phyloP scores from a whole-genome alignment of 92 coral and sea anemone species.

The Epizoanthus scotinus region DNA sequence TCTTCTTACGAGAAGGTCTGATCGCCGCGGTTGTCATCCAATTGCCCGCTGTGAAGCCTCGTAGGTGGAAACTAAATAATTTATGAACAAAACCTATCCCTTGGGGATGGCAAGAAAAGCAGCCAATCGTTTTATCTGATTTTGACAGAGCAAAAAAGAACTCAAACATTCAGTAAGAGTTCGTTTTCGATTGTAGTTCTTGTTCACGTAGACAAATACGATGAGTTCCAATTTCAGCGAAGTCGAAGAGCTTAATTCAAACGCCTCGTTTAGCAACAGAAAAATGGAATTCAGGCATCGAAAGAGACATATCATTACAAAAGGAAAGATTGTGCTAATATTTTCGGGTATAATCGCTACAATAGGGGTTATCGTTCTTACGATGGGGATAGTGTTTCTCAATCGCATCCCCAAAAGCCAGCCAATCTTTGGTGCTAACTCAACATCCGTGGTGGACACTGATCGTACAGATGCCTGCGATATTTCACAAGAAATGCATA shows the following conservation, averaged over 20 bases:
- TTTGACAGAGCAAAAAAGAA: conserved; percentile 1
- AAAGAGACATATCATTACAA: conserved; percentile 1
- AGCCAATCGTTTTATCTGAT: conserved; percentile 32
- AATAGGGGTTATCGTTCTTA: conserved; percentile 13
- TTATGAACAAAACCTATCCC: conserved; percentile 1
- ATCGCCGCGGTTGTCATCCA: conserved; percentile 17
- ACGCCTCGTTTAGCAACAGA: conserved; percentile 17
- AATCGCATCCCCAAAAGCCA: not conserved
- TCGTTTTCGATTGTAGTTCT: not conserved
- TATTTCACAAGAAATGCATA: conserved; percentile 20
- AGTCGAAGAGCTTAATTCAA: conserved; percentile 31
- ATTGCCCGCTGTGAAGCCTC: conserved; percentile 16
- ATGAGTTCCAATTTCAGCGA: conserved; percentile 26
- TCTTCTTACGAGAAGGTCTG: conserved; percentile 2
- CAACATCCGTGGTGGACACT: not conserved
- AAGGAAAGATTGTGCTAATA: conserved; percentile 6
- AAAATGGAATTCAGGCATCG: conserved; percentile 28
- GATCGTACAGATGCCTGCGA: conserved; percentile 10
- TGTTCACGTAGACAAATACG: not conserved
- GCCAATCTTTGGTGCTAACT: not conserved
- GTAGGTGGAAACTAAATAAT: conserved; percentile 2
- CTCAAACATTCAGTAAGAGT: not conserved
- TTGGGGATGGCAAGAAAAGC: conserved; percentile 4
- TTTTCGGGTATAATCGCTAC: conserved; percentile 19
- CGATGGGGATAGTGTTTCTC: conserved; percentile 18